phyloP scores from a whole-genome alignment of 2,797 vertebrate species.

The Danio tinwini region DNA sequence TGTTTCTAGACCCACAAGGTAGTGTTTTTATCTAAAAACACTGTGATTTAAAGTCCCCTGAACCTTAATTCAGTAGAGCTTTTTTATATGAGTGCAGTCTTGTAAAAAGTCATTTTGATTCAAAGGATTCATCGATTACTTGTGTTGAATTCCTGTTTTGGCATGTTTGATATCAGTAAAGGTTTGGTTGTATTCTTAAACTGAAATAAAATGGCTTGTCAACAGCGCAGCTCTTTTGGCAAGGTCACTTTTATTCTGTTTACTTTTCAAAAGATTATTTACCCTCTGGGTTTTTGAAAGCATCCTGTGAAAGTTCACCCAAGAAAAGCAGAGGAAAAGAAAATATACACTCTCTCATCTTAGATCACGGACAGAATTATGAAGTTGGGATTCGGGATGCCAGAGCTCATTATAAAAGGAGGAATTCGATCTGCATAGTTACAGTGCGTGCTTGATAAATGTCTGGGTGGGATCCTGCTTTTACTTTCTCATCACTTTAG shows the following conservation, averaged over 20 bases:
- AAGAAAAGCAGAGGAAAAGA: conserved; percentile 71
- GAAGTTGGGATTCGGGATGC: conserved; percentile 62
- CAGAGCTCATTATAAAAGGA: conserved; percentile 38
- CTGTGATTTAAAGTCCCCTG: too few relatives aligned
- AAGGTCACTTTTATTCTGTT: conserved; percentile 94
- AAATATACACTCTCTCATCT: conserved; percentile 41
- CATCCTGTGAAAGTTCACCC: conserved; percentile 89
- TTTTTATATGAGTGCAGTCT: not conserved
- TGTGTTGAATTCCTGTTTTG: conserved; percentile 55
- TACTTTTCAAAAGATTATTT: conserved; percentile 91
- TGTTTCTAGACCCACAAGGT: too few relatives aligned
- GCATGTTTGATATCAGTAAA: conserved; percentile 80
- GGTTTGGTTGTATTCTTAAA: conserved; percentile 87
- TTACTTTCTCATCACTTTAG: conserved; percentile 1
- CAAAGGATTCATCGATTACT: conserved; percentile 32
- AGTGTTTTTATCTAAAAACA: too few relatives aligned
- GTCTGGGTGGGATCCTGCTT: conserved; percentile 5
- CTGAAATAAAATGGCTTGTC: conserved; percentile 91
- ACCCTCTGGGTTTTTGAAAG: conserved; percentile 92
- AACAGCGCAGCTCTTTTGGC: conserved; percentile 88
- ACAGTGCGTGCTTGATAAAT: conserved; percentile 16
- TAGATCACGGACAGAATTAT: conserved; percentile 61
- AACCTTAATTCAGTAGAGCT: not conserved
- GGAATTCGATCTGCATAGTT: conserved; percentile 20
- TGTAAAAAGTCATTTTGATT: conserved; percentile 67